phyloP scores from a whole-genome alignment of 1,140 invertebrate genomes.

The Atta cephalotes region DNA sequence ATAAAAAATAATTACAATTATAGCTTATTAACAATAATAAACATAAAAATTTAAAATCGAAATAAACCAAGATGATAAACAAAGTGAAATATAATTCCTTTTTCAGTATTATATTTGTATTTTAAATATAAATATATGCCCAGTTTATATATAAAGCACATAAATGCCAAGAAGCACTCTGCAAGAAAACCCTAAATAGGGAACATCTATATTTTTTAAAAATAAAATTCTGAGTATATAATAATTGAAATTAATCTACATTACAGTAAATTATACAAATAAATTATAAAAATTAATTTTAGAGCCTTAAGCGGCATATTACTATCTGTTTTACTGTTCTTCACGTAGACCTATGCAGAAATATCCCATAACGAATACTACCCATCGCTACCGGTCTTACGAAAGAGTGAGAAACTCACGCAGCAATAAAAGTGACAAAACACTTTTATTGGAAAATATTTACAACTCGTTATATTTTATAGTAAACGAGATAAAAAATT shows the following conservation, averaged over 20 bases:
- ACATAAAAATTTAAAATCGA: neutral
- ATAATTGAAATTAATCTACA: neutral
- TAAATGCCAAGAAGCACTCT: neutral
- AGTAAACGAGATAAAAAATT: neutral
- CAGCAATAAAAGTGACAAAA: conserved; percentile 18
- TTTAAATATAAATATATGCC: neutral
- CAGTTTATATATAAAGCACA: neutral
- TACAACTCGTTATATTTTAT: conserved; percentile 5
- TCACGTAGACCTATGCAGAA: neutral
- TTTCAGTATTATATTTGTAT: neutral
- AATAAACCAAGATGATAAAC: neutral
- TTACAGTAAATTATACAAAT: neutral
- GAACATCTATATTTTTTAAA: neutral
- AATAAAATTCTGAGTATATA: neutral
- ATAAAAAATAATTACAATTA: neutral
- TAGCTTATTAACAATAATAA: too few relatives aligned
- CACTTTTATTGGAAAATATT: conserved; percentile 8
- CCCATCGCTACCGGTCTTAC: neutral
- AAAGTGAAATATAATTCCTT: neutral
- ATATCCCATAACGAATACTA: conserved; percentile 12
- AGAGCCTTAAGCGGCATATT: neutral
- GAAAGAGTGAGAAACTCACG: neutral
- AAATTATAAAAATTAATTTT: neutral
- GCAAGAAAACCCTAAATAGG: neutral
- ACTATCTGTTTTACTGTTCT: neutral